Conservation (phyloP, 2,113 vertebrate genomes). For the Proteles cristata region DNA sequence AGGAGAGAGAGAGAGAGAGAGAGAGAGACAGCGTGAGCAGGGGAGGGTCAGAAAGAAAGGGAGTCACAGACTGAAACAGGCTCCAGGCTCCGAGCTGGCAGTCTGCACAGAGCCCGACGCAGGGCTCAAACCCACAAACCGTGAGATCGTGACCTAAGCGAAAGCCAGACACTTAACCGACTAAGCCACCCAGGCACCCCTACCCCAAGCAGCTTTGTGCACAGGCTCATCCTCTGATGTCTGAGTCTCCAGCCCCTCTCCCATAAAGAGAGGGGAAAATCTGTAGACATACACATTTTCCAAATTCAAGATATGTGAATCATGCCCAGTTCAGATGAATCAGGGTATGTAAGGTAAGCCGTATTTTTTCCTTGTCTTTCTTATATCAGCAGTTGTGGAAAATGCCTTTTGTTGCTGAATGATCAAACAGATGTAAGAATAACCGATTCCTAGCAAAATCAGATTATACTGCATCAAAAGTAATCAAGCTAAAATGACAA, state of each 20-base stretch:
- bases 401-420: slow-evolving; percentile 51
- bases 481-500: slow-evolving; percentile 52
- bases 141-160: too few relatives aligned
- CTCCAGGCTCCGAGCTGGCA: too few relatives aligned
- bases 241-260: background rate
- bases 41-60: too few relatives aligned
- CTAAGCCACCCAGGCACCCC: too few relatives aligned
- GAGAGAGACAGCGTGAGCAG: too few relatives aligned
- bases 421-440: slow-evolving; percentile 66
- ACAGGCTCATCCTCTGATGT: background rate
- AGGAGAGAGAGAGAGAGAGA: too few relatives aligned
- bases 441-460: slow-evolving; percentile 56
- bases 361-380: slow-evolving; percentile 31
- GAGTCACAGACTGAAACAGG: too few relatives aligned
- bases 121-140: too few relatives aligned
- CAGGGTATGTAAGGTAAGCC: background rate
- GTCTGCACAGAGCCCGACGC: too few relatives aligned
- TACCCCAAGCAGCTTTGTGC: background rate
- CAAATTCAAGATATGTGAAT: background rate
- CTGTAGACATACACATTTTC: background rate
- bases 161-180: too few relatives aligned
- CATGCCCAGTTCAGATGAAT: background rate
- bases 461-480: slow-evolving; percentile 58
- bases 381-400: slow-evolving; percentile 46
- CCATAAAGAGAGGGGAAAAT: background rate